A percentile compares a stretch with the other conserved stretches of the same genome.
Evolutionary conservation across 2,888 invertebrate genomes (phyloP).

Genomic region (Polydrusus tereticollis): DNA sequence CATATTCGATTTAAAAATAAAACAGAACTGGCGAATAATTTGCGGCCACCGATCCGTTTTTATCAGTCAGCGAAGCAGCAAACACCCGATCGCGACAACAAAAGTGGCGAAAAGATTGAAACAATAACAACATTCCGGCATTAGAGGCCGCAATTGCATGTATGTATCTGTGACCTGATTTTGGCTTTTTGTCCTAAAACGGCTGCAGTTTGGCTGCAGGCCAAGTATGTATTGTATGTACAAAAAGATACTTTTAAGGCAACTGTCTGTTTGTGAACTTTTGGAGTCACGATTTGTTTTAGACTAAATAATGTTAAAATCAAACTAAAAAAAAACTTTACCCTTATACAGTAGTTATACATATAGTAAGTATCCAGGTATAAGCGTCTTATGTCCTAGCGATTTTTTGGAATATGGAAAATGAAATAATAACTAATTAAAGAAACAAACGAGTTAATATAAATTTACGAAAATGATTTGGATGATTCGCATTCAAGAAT

Average conservation of each 20-base stretch:
- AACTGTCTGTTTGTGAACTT: not conserved
- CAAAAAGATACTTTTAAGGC: not conserved
- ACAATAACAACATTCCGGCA: conserved; percentile 27
- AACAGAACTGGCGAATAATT: not conserved
- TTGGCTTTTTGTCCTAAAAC: conserved; percentile 8
- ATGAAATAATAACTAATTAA: no score
- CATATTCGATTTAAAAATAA: not conserved
- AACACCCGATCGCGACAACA: conserved; percentile 5
- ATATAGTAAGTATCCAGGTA: no score
- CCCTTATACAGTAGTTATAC: no score
- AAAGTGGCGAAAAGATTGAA: conserved; percentile 29
- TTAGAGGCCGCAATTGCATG: conserved; percentile 9
- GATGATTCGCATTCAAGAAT: no score
- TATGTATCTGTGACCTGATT: conserved; percentile 21
- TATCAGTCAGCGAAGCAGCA: conserved; percentile 2
- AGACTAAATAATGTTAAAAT: no score
- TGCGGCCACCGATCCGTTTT: conserved; percentile 8
- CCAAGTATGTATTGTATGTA: conserved; percentile 14
- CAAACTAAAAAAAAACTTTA: no score
- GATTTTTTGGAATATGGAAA: no score
- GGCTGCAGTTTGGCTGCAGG: conserved; percentile 4
- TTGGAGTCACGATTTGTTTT: not conserved
- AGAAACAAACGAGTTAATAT: no score
- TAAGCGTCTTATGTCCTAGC: no score
- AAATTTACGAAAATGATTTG: no score